Evolutionary conservation across 2,113 vertebrate genomes (phyloP).

Genomic region (Notarius lentiginosus): DNA sequence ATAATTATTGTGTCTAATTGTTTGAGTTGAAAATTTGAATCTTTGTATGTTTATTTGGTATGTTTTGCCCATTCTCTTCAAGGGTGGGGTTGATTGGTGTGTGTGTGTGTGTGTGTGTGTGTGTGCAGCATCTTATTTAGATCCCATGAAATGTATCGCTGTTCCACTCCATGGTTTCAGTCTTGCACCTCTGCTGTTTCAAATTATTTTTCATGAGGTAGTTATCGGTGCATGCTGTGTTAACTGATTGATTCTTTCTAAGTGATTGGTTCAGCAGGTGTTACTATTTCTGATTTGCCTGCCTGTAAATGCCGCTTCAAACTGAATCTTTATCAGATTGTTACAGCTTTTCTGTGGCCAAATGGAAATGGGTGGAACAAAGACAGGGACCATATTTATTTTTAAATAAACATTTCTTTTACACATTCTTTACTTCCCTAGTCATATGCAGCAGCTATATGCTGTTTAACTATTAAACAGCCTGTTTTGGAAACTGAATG

Average conservation of each 20-base stretch:
- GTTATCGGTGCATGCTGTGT: constrained; percentile 26
- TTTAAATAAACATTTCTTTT: background rate
- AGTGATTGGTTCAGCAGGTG: constrained; percentile 24
- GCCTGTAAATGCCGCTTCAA: background rate
- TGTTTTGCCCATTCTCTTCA: background rate
- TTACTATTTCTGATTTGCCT: constrained; percentile 12
- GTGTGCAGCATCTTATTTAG: background rate
- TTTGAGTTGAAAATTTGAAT: background rate
- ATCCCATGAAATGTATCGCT: background rate
- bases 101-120: background rate
- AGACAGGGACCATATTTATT: background rate
- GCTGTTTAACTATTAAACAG: constrained; percentile 2
- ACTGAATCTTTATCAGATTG: background rate
- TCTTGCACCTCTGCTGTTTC: constrained; percentile 7
- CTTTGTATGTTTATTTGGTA: background rate
- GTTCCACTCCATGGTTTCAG: constrained; percentile 9
- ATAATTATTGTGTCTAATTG: background rate
- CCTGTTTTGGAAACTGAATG: constrained; percentile 4
- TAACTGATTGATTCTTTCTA: constrained; percentile 5
- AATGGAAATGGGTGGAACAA: background rate
- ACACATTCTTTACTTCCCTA: background rate
- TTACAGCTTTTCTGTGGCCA: background rate
- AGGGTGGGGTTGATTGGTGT: background rate
- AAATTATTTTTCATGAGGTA: constrained; percentile 17
- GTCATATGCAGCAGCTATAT: background rate